Percentiles rank a stretch among this genome's conserved stretches.
Evolutionary conservation across 2,797 vertebrate species (phyloP).

Genomic region (Alectoris magna): DNA sequence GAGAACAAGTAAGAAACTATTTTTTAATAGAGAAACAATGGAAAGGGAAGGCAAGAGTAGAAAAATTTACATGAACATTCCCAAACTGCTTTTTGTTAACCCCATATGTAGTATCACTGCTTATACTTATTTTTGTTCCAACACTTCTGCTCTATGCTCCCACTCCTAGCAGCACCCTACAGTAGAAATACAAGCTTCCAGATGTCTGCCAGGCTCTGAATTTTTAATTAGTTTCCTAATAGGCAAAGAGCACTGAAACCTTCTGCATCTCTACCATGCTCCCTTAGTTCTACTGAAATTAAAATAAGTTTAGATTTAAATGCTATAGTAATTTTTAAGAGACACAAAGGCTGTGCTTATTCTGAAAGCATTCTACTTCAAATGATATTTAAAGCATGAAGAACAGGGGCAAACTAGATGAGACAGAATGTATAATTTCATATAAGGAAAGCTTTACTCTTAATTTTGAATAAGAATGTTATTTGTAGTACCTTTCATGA

Average conservation of each 20-base stretch:
- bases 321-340: background rate
- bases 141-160: background rate
- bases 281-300: background rate
- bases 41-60: background rate
- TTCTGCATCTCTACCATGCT: background rate
- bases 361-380: background rate
- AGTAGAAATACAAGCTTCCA: background rate
- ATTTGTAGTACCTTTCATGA: accelerated
- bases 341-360: background rate
- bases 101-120: background rate
- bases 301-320: background rate
- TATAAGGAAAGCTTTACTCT: background rate
- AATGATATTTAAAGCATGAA: background rate
- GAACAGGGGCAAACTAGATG: background rate
- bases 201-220: background rate
- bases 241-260: background rate
- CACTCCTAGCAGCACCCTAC: background rate
- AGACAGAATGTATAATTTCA: background rate
- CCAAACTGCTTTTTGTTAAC: background rate
- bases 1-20: background rate
- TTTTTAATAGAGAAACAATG: background rate
- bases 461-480: background rate
- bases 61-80: background rate
- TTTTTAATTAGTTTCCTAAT: background rate
- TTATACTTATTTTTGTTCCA: background rate